These are phyloP conservation scores for Neogobius melanostomus DNA, from an alignment of 2,113 vertebrate species.

Conservation along the genomic window DNA sequence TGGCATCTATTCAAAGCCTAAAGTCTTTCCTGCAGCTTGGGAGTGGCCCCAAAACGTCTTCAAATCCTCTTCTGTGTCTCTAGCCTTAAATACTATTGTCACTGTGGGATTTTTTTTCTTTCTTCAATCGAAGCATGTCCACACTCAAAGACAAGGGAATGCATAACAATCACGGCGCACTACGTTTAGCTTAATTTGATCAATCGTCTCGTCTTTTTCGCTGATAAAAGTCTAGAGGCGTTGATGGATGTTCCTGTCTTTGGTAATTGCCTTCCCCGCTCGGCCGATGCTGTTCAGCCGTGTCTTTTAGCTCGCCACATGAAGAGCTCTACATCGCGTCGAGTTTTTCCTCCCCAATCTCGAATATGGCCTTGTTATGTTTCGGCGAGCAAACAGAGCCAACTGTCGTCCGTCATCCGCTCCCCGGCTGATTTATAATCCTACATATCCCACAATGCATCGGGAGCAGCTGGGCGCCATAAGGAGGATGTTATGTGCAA, in stretches of 20 bases:
- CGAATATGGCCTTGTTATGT: slow-evolving; percentile 60
- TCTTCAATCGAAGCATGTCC: slow-evolving; percentile 60
- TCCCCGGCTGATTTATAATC: slow-evolving; percentile 55
- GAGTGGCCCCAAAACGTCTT: not conserved
- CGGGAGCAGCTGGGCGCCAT: slow-evolving; percentile 66
- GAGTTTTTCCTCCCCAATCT: slow-evolving; percentile 36
- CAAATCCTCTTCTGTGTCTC: not conserved
- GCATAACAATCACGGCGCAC: slow-evolving; percentile 57
- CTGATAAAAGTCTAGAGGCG: slow-evolving; percentile 52
- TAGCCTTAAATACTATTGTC: not conserved
- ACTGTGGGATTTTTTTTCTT: slow-evolving; percentile 39
- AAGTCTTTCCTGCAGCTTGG: not conserved
- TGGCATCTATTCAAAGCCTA: too few relatives aligned
- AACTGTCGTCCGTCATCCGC: slow-evolving; percentile 59
- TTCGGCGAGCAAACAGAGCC: slow-evolving; percentile 70
- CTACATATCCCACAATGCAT: slow-evolving; percentile 64
- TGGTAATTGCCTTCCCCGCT: slow-evolving; percentile 58
- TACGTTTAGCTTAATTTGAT: slow-evolving; percentile 54
- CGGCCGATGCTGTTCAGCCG: slow-evolving; percentile 38
- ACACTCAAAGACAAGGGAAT: slow-evolving; percentile 60
- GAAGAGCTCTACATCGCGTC: slow-evolving; percentile 27
- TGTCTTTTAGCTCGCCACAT: slow-evolving; percentile 42
- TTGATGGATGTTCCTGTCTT: slow-evolving; percentile 65
- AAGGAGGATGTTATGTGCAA: slow-evolving; percentile 33
- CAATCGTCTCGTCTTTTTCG: slow-evolving; percentile 43